Evolutionary conservation across 2,113 vertebrate genomes (phyloP).

Genomic region (Zosterops hypoxanthus): DNA sequence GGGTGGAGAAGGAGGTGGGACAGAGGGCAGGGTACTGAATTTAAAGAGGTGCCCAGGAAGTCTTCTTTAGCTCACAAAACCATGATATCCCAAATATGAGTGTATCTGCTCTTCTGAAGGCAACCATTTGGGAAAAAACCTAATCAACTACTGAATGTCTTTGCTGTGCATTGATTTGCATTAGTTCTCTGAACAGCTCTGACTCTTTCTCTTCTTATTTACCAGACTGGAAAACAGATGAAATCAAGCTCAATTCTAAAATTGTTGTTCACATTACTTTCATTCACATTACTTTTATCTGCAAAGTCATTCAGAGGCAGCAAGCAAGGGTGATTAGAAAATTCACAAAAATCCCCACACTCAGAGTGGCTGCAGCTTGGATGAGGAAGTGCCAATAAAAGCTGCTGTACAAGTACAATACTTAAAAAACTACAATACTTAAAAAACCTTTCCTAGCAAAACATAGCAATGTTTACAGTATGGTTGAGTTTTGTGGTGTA

Average conservation of each 20-base stretch:
- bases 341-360: background rate
- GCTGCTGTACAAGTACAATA: background rate
- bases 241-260: background rate
- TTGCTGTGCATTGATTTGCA: background rate
- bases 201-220: background rate
- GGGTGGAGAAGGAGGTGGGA: background rate
- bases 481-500: background rate
- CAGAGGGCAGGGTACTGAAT: background rate
- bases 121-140: background rate
- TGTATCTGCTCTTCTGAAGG: background rate
- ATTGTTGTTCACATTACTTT: background rate
- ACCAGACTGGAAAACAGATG: background rate
- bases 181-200: background rate
- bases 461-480: background rate
- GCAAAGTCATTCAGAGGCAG: background rate
- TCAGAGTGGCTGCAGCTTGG: background rate
- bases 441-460: background rate
- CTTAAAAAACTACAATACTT: background rate
- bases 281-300: background rate
- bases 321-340: background rate
- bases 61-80: background rate
- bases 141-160: background rate
- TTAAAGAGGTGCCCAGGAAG: background rate
- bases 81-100: accelerated
- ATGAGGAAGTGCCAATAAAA: background rate